Evolutionary conservation across 92 coral and sea anemone species (phyloP).

Genomic region (Montipora capitata): DNA sequence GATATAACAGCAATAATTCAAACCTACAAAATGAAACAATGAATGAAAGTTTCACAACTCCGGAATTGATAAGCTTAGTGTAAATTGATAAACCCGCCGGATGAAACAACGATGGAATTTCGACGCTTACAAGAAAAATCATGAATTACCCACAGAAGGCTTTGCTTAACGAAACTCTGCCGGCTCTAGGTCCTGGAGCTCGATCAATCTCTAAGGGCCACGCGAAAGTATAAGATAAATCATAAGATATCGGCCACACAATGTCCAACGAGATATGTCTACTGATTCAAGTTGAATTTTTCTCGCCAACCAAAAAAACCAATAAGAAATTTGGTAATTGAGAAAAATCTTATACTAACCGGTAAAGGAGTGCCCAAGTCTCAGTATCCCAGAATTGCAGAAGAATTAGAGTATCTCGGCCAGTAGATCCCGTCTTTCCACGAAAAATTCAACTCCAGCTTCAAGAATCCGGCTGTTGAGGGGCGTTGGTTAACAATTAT

Average conservation of each 20-base stretch:
- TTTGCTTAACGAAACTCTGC: not conserved
- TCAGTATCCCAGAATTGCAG: slow-evolving; percentile 54
- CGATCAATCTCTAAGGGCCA: slow-evolving; percentile 33
- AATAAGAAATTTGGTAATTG: not conserved
- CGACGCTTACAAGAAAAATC: not conserved
- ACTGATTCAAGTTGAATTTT: not conserved
- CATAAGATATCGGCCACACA: not conserved
- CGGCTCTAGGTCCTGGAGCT: not conserved
- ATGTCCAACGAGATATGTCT: slow-evolving; percentile 17
- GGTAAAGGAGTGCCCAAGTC: slow-evolving; percentile 15
- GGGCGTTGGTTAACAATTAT: slow-evolving; percentile 94
- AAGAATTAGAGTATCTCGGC: slow-evolving; percentile 17
- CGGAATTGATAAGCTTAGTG: not conserved
- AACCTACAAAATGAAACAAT: not conserved
- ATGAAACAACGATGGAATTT: slow-evolving; percentile 43
- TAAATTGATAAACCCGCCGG: not conserved
- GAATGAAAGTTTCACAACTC: slow-evolving; percentile 45
- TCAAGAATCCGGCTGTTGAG: slow-evolving; percentile 91
- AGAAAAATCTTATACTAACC: slow-evolving; percentile 24
- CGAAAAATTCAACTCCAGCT: slow-evolving; percentile 66
- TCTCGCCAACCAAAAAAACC: not conserved
- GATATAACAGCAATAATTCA: not conserved
- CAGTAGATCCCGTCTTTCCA: slow-evolving; percentile 37
- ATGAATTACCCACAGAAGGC: not conserved
- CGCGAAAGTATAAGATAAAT: slow-evolving; percentile 24